These are phyloP conservation scores for Sebastes dallii DNA, from an alignment of 2,797 vertebrate genomes.

Conservation along the genomic window DNA sequence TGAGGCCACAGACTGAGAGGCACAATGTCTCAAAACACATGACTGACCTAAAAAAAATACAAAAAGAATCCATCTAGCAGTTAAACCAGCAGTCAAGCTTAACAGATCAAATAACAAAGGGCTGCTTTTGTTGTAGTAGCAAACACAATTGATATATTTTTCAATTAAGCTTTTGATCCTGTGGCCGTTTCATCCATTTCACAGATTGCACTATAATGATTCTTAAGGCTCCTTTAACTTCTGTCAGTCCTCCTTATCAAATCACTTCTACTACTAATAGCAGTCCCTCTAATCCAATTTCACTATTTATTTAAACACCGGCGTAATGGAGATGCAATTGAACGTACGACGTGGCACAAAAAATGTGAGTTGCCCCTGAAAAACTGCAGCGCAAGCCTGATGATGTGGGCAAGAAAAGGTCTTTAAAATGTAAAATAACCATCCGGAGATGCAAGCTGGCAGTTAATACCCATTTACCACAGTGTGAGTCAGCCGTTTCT, in stretches of 20 bases:
- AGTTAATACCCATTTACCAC: constrained; percentile 56
- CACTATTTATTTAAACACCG: constrained; percentile 40
- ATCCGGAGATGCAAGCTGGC: constrained; percentile 53
- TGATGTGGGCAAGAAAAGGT: constrained; percentile 57
- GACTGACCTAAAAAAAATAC: constrained; percentile 27
- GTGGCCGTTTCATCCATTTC: constrained; percentile 18
- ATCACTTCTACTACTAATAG: constrained; percentile 15
- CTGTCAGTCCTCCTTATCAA: constrained; percentile 28
- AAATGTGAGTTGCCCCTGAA: constrained; percentile 12
- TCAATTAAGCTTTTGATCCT: constrained; percentile 37
- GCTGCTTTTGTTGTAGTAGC: constrained; percentile 4
- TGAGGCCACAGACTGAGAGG: constrained; percentile 17
- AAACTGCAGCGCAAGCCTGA: constrained; percentile 42
- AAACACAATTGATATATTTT: constrained; percentile 17
- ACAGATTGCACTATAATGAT: constrained; percentile 21
- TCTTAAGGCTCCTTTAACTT: constrained; percentile 8
- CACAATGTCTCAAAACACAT: constrained; percentile 17
- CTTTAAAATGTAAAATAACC: constrained; percentile 72
- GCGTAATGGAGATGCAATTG: constrained; percentile 22
- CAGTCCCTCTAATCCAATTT: constrained; percentile 16
- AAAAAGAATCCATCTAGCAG: not conserved
- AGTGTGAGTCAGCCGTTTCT: constrained; percentile 66
- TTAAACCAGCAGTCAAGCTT: constrained; percentile 6
- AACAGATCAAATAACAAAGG: constrained; percentile 19
- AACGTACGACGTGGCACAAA: constrained; percentile 7